Conservation (phyloP, 2,888 invertebrate genomes). For the Rhagium mordax region DNA sequence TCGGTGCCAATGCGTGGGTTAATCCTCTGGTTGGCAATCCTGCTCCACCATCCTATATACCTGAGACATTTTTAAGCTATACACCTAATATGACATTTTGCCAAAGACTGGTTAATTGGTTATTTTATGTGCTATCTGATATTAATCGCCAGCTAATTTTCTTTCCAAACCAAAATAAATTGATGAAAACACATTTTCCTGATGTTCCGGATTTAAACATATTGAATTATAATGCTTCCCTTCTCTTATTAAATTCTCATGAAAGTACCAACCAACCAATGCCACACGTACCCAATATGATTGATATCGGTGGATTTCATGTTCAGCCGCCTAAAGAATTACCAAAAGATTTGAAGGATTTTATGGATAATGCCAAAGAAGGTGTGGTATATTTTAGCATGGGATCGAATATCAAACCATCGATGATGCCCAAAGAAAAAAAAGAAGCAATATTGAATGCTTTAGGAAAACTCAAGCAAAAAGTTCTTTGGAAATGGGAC, state of each 20-base stretch:
- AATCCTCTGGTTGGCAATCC: conserved; percentile 24
- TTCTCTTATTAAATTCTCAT: conserved; percentile 67
- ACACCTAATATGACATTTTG: conserved; percentile 71
- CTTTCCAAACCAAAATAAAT: conserved; percentile 53
- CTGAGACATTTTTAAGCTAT: conserved; percentile 58
- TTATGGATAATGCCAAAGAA: conserved; percentile 70
- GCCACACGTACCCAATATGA: conserved; percentile 73
- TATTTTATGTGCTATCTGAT: conserved; percentile 47
- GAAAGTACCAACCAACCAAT: conserved; percentile 71
- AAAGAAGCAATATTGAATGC: conserved; percentile 72
- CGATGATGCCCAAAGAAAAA: conserved; percentile 72
- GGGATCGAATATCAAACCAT: conserved; percentile 74
- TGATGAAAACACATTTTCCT: conserved; percentile 60
- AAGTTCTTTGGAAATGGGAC: conserved; percentile 81
- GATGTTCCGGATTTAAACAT: conserved; percentile 54
- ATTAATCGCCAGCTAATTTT: conserved; percentile 47
- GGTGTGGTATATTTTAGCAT: conserved; percentile 71
- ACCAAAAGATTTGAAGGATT: conserved; percentile 69
- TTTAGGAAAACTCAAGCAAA: conserved; percentile 75
- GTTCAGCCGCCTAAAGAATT: conserved; percentile 55
- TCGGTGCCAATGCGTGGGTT: conserved; percentile 69
- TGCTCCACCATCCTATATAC: conserved; percentile 31
- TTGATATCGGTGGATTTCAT: conserved; percentile 75
- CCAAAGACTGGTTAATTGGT: conserved; percentile 72
- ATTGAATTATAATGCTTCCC: conserved; percentile 55